Conservation (phyloP, 2,888 invertebrate species). For the Luffia ferchaultella region DNA sequence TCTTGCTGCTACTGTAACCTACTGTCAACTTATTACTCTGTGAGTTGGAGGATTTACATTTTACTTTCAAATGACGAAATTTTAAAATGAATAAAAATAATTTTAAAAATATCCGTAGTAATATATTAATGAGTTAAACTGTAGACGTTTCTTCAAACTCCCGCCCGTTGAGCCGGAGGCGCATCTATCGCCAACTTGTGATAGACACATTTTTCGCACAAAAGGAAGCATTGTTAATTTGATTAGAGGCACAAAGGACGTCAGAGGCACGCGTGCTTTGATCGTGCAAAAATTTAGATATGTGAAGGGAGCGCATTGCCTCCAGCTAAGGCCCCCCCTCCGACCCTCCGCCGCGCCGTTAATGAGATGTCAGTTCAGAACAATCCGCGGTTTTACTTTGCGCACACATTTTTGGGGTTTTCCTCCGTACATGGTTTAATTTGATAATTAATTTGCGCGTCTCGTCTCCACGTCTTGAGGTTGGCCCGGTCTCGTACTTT, state of each 20-base stretch:
- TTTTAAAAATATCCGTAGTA: too few species aligned
- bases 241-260: constrained; percentile 64
- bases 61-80: too few species aligned
- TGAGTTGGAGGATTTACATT: too few species aligned
- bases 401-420: not conserved
- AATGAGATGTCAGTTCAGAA: constrained; percentile 64
- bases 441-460: not conserved
- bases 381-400: constrained; percentile 55
- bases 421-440: not conserved
- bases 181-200: constrained; percentile 18
- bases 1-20: too few species aligned
- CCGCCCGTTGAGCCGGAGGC: not conserved
- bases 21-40: too few species aligned
- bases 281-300: constrained; percentile 62
- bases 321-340: constrained; percentile 3
- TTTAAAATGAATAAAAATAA: too few species aligned
- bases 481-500: not conserved
- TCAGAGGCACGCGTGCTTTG: constrained; percentile 56
- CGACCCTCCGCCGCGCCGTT: constrained; percentile 21
- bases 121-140: too few species aligned
- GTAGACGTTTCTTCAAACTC: too few species aligned
- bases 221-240: constrained; percentile 63
- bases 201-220: constrained; percentile 66
- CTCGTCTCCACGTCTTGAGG: not conserved
- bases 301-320: constrained; percentile 39